Percentiles rank a stretch among this genome's conserved stretches.
Evolutionary conservation across 2,888 invertebrate species (phyloP).

Genomic region (Acanthoscelides obtectus): DNA sequence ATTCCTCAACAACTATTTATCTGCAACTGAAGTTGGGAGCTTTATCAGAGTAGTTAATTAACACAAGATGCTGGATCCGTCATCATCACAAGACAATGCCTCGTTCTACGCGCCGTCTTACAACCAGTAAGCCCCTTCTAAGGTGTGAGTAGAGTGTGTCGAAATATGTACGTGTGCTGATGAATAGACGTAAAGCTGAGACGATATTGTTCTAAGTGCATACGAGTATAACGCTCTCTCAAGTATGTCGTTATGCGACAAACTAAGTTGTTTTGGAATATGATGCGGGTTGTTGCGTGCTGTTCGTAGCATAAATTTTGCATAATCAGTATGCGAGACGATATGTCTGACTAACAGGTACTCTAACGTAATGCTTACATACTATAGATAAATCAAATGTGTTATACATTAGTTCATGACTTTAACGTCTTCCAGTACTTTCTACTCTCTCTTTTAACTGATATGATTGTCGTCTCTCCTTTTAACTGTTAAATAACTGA

Average conservation of each 20-base stretch:
- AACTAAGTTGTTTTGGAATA: neutral
- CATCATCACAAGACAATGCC: neutral
- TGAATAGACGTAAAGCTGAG: neutral
- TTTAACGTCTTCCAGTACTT: too few species aligned
- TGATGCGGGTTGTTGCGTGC: neutral
- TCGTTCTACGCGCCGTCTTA: neutral
- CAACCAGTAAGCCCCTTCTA: neutral
- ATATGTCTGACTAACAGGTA: too few species aligned
- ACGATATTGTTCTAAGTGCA: neutral
- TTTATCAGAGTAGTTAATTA: neutral
- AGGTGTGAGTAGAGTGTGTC: neutral
- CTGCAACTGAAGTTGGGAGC: neutral
- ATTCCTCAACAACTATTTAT: neutral
- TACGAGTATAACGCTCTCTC: neutral
- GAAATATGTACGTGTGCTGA: neutral
- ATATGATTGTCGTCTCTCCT: too few species aligned
- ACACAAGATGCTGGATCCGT: neutral
- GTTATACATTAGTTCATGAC: too few species aligned
- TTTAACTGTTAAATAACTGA: too few species aligned
- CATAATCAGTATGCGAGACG: neutral
- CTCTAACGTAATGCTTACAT: too few species aligned
- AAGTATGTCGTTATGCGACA: neutral
- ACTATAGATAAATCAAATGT: too few species aligned
- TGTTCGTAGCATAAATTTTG: neutral
- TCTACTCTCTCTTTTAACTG: too few species aligned